Conservation (phyloP, 2,797 vertebrate genomes). For the Sebastolobus alascanus region DNA sequence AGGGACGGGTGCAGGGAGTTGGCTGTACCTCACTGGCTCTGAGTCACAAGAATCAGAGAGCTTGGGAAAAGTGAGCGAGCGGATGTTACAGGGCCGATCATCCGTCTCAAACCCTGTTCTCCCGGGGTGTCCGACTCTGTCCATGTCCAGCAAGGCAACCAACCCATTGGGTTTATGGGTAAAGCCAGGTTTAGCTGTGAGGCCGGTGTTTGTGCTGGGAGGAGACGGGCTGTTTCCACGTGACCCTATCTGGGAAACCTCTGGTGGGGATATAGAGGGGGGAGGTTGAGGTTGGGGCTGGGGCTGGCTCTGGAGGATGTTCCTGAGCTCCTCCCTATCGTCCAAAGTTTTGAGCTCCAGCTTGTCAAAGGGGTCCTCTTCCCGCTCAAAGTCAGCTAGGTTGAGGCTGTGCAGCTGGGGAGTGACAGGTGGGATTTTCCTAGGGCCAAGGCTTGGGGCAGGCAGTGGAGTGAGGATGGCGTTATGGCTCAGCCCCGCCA, state of each 20-base stretch:
- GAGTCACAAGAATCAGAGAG: slow-evolving; percentile 89
- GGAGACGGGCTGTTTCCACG: slow-evolving; percentile 82
- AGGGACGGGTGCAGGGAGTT: slow-evolving; percentile 42
- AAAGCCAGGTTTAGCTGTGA: slow-evolving; percentile 76
- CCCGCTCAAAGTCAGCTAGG: slow-evolving; percentile 97
- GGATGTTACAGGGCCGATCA: slow-evolving; percentile 96
- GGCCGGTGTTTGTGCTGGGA: slow-evolving; percentile 71
- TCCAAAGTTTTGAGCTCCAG: slow-evolving; percentile 97
- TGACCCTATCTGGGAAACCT: slow-evolving; percentile 76
- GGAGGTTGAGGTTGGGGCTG: slow-evolving; percentile 71
- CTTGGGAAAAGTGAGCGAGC: slow-evolving; percentile 96
- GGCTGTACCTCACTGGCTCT: slow-evolving; percentile 67
- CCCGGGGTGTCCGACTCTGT: slow-evolving; percentile 74
- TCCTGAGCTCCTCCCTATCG: slow-evolving; percentile 95
- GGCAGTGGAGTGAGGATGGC: slow-evolving; percentile 95
- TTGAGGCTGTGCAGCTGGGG: slow-evolving; percentile 91
- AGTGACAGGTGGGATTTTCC: slow-evolving; percentile 84
- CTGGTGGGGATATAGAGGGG: slow-evolving; percentile 69
- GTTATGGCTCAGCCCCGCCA: slow-evolving; percentile 93
- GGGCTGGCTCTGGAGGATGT: slow-evolving; percentile 92
- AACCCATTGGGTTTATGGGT: slow-evolving; percentile 95
- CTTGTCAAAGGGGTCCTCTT: slow-evolving; percentile 98
- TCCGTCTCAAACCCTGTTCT: slow-evolving; percentile 78
- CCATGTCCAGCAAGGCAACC: slow-evolving; percentile 91
- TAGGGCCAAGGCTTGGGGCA: slow-evolving; percentile 88